phyloP scores from a whole-genome alignment of 1,140 invertebrate genomes.

The Pachyrhynchus sulphureomaculatus region DNA sequence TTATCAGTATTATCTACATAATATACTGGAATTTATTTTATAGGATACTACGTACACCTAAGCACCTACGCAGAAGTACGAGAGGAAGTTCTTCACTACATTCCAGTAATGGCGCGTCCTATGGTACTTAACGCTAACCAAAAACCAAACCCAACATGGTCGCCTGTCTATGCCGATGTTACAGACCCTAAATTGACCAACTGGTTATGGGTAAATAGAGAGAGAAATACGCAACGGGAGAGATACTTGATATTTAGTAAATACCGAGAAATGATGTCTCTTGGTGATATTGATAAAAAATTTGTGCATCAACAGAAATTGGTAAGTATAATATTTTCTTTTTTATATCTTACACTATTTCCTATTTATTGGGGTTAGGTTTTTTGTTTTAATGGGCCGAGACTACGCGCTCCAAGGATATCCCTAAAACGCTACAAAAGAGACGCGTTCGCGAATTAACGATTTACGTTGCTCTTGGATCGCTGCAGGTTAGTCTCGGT shows the following conservation, averaged over 20 bases:
- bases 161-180: conserved; percentile 73
- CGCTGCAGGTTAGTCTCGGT: too few species aligned
- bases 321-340: too few species aligned
- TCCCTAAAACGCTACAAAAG: too few species aligned
- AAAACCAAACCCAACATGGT: conserved; percentile 70
- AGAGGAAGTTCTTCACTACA: conserved; percentile 79
- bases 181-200: conserved; percentile 73
- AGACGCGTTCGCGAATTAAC: too few species aligned
- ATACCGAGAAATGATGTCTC: conserved; percentile 50
- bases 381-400: too few species aligned
- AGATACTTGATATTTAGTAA: conserved; percentile 55
- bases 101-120: conserved; percentile 76
- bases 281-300: conserved; percentile 55
- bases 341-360: too few species aligned
- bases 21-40: too few species aligned
- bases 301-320: conserved; percentile 55
- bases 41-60: conserved; percentile 80
- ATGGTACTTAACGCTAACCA: conserved; percentile 64
- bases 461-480: too few species aligned
- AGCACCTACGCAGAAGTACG: conserved; percentile 81
- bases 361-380: too few species aligned
- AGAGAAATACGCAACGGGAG: conserved; percentile 62
- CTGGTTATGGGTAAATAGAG: conserved; percentile 69
- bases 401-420: too few species aligned
- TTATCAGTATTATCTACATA: too few species aligned